Conservation (phyloP, 2,888 invertebrate species). For the Euplagia quadripunctaria region DNA sequence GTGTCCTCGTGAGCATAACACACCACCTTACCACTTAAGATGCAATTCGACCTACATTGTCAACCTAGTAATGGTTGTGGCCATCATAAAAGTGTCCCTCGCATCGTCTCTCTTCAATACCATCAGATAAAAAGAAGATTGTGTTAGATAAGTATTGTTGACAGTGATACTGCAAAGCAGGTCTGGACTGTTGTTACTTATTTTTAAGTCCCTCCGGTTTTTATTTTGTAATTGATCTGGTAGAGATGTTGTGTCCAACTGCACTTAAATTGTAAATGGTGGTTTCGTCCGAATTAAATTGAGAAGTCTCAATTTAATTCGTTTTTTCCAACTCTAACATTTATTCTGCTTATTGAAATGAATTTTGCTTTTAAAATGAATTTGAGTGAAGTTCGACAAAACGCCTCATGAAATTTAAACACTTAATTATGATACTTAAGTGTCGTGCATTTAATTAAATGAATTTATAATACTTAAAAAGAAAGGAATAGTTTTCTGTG, state of each 20-base stretch:
- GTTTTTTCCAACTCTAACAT: conserved; percentile 64
- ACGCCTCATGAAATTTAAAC: conserved; percentile 61
- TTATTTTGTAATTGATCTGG: conserved; percentile 63
- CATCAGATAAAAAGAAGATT: conserved; percentile 84
- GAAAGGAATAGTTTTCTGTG: conserved; percentile 45
- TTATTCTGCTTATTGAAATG: conserved; percentile 64
- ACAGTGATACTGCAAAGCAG: conserved; percentile 86
- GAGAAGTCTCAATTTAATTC: conserved; percentile 62
- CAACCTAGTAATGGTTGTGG: conserved; percentile 85
- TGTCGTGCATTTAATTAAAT: conserved; percentile 46
- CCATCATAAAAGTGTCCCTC: conserved; percentile 85
- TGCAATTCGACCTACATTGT: conserved; percentile 88
- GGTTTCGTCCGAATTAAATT: conserved; percentile 70
- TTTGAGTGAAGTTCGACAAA: conserved; percentile 87
- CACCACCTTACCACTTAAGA: conserved; percentile 87
- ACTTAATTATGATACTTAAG: conserved; percentile 38
- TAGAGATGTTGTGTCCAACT: conserved; percentile 86
- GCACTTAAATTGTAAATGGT: conserved; percentile 86
- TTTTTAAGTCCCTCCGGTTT: conserved; percentile 82
- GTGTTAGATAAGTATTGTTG: conserved; percentile 82
- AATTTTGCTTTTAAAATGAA: conserved; percentile 75
- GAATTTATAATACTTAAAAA: conserved; percentile 26
- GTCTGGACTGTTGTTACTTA: conserved; percentile 84
- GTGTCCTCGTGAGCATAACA: conserved; percentile 83
- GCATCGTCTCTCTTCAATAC: conserved; percentile 85